Base-by-base conservation (phyloP, 23 tunicate genomes). In the Botrylloides violaceus region DNA sequence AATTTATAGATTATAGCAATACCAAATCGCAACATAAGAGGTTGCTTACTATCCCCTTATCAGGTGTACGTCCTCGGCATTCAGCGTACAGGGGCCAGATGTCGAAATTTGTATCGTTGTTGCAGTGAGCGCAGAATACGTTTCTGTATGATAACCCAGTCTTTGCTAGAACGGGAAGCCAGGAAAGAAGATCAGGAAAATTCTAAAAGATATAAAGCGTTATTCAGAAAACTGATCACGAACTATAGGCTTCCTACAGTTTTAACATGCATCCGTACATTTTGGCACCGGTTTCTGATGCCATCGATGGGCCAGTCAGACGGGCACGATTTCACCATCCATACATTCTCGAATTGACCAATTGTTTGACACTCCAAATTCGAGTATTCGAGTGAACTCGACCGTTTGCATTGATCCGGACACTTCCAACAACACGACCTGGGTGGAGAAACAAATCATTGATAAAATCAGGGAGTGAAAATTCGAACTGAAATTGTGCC, bases 81-180 rank as follows among this genome's bases (percentile, higher is more conserved):
- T 61, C 59, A 22, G 97, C 97, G 30, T 73, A 35, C 0, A 83
- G 39, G 4, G 77, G 27, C 97, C 97, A 90, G 59, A 61, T 82
- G 7, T 32, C 27, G 43, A 43, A 82, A 20, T 75, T 72, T 24
- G 59, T 50, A 5, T 82, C 85, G 68, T 79, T 29, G 58, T 90
- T 90, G 60, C 97, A 90, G 23, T 78, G 89, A 18, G 97, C 97
- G 66, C 97, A 90, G 57, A 78, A 90, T 3, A 59, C 85, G 43
- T 90, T 90, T 33, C 79, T 65, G 73, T 90, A 90, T 1, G 89
- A 82, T 85, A 80, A 83, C 2, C 97, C 97, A 0, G 79, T 79
- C 35, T 74, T 77, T 35, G 81, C 90, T 27, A 60, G 56, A 0
- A 90, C 97, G 20, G 97, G 97, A 3, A 88, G 34, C 24, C 34